Percentiles rank a stretch among this genome's conserved stretches.
phyloP scores from a whole-genome alignment of 30 jellyfish, hydroid and myxozoan genomes.

The Aurelia sp. region DNA sequence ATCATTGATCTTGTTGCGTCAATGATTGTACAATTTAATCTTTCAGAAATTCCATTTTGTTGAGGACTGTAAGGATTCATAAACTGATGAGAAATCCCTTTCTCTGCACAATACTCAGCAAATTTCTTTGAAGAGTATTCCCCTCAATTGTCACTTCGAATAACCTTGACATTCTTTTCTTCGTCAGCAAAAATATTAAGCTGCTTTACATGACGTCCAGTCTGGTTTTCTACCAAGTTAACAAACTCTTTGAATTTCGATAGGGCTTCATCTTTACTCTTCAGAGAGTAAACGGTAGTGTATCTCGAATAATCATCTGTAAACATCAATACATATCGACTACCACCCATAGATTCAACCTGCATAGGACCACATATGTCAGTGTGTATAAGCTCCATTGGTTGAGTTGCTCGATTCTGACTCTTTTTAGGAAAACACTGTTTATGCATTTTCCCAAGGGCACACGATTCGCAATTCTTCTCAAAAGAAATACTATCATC shows the following conservation, averaged over 20 bases:
- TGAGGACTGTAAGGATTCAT: constrained; percentile 46
- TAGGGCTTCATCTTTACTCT: constrained; percentile 46
- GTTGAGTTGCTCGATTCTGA: constrained; percentile 40
- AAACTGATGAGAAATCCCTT: constrained; percentile 53
- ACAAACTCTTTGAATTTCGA: constrained; percentile 53
- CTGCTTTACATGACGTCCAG: constrained; percentile 21
- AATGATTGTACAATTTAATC: constrained; percentile 9
- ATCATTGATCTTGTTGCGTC: too few relatives aligned
- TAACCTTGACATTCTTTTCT: constrained; percentile 17
- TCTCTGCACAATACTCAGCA: constrained; percentile 34
- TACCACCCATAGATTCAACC: constrained; percentile 64
- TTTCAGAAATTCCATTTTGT: constrained; percentile 59
- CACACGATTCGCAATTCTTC: constrained; percentile 67
- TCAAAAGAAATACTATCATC: constrained; percentile 18
- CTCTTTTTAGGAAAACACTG: constrained; percentile 32
- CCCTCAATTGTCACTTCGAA: constrained; percentile 51
- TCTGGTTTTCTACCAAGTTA: constrained; percentile 49
- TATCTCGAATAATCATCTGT: constrained; percentile 67
- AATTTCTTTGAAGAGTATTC: constrained; percentile 46
- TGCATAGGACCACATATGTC: constrained; percentile 83
- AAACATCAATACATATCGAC: constrained; percentile 52
- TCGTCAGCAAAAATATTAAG: constrained; percentile 11
- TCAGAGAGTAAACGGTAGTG: constrained; percentile 55
- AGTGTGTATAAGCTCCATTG: constrained; percentile 60
- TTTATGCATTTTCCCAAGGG: constrained; percentile 56